Base-by-base conservation (phyloP, 2,797 vertebrate genomes). In the Allobates femoralis region DNA sequence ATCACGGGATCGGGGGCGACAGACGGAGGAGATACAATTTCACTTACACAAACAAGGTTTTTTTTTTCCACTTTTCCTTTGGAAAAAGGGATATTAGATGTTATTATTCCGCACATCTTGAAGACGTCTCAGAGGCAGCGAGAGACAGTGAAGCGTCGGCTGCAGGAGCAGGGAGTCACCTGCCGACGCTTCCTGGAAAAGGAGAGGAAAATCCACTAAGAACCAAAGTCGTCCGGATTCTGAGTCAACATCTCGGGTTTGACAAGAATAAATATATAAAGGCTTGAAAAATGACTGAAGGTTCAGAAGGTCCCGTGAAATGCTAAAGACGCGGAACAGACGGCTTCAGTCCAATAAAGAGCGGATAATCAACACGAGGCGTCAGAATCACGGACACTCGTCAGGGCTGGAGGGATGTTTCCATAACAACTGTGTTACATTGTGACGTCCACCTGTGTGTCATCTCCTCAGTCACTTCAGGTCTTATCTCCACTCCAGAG, bases 201-300 rank as follows among this genome's bases (percentile, higher is more conserved):
- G 5, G n/a, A n/a, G n/a, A n/a, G n/a, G 55, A 53, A 58, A 60
- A 41, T 76, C 15, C 58, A 41, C 32, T 60, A 71, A 14, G 50
- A 51, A 51, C 37, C 5, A 28, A 62, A 30, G 12, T 50, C 21
- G 21, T 46, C 26, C 21, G 12, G 32, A 37, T 69, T 71, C 16
- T 56, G 23, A 71, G 28, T 74, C 69, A 60, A 55, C 62, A 53
- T 53, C 50, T 69, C 50, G 8, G 81, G 53, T 16, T 51, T 83
- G 81, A 83, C 81, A 83, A 83, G 81, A 71, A 83, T 55, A 73
- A 83, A 83, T 73, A 73, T 83, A 83, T 83, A 83, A 21, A n/a
- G 21, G 12, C 21, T 21, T 26, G 3, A 73, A 41, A 73, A 41
- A 73, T 46, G 11, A n/a, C 37, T 41, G 34, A 34, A 32, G 56